Conservation (phyloP, 2,113 vertebrate genomes). For the Thunnus thynnus region DNA sequence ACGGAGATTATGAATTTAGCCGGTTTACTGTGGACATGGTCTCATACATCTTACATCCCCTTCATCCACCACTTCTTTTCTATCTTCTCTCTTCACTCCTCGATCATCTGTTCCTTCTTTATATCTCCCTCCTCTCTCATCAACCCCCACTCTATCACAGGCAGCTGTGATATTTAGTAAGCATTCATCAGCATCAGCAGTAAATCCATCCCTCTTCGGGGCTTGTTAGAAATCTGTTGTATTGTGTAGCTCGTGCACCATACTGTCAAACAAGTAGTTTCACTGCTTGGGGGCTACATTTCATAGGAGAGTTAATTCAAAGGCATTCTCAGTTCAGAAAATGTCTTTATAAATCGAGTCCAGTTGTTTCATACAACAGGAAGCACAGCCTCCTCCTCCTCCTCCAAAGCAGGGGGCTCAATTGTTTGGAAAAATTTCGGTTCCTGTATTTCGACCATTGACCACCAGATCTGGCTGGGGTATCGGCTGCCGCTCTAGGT, state of each 20-base stretch:
- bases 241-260: constrained; percentile 7
- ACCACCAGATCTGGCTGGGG: too few relatives aligned
- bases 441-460: too few relatives aligned
- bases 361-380: background rate
- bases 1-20: too few relatives aligned
- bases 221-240: constrained; percentile 6
- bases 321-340: background rate
- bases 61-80: background rate
- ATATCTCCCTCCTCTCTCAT: background rate
- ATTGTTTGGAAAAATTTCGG: too few relatives aligned
- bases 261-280: background rate
- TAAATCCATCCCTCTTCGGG: constrained; percentile 22
- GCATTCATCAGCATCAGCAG: constrained; percentile 40
- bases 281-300: background rate
- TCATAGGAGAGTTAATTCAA: background rate
- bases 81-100: background rate
- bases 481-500: too few relatives aligned
- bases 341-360: background rate
- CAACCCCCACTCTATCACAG: background rate
- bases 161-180: constrained; percentile 52
- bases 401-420: too few relatives aligned
- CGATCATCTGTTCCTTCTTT: background rate
- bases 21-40: too few relatives aligned
- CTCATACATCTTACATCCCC: too few relatives aligned
- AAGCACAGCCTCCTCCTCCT: too few relatives aligned